Base-by-base conservation (phyloP, 2,797 vertebrate genomes). In the Phalloptychus januarius region DNA sequence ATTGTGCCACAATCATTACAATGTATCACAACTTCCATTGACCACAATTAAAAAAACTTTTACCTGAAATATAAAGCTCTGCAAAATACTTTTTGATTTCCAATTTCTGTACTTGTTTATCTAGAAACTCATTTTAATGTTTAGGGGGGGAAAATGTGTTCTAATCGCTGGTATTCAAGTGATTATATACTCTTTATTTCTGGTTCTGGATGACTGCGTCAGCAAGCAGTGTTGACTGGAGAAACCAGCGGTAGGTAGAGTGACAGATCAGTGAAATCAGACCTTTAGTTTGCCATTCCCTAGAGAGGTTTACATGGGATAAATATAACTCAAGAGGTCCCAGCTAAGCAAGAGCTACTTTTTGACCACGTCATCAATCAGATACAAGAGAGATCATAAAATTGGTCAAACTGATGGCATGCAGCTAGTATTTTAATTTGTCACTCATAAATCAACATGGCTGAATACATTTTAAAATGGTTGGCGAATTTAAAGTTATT, bases 311-410 rank as follows among this genome's bases (percentile, higher is more conserved):
- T 91, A 90, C 88, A 77, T 69, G 5, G 83, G 93, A 93, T 94
- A 96, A 94, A 95, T 92, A 95, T 96, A 95, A 93, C 94, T 88
- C 88, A 4, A 48, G 76, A 93, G 88, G 81, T 83, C 86, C 84
- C 83, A 89, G 88, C 90, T 84, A 85, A 94, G 92, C 90, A 93
- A 90, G 77, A 89, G 78, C 71, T 74, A 56, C 75, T 86, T 54
- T 67, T 81, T 79, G 52, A 69, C 76, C 40, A 56, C 52, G 83
- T 79, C 71, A 88, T 92, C 84, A 85, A 71, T 75, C 83, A 81
- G 74, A 72, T 23, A 36, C 44, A 86, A 63, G 42, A 77, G 82
- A 71, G 86, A 56, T 63, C 71, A 25, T n/a, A 50, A 58, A 48
- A 70, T 13, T 61, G 67, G 36, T 28, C 12, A 76, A 40, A 33